These are phyloP conservation scores for Eulemur rufifrons DNA, from an alignment of 2,113 vertebrate genomes.

Conservation along the genomic window DNA sequence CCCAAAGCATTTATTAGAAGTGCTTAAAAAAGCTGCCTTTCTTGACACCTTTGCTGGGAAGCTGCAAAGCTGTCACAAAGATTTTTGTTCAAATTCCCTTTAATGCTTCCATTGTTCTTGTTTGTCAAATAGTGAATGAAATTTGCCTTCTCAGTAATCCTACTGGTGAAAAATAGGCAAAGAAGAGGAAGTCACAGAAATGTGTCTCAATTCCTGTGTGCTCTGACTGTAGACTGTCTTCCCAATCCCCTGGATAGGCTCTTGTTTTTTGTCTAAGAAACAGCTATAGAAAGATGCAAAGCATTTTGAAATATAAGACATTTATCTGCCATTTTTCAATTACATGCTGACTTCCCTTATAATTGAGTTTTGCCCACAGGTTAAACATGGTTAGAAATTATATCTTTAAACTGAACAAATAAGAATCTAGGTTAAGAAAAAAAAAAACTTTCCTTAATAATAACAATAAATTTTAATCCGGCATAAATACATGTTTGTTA, in stretches of 20 bases:
- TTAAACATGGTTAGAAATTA: conserved; percentile 19
- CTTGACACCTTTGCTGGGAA: not conserved
- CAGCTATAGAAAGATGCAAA: not conserved
- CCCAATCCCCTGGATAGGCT: not conserved
- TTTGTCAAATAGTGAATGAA: not conserved
- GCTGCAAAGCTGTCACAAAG: not conserved
- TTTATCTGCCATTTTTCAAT: not conserved
- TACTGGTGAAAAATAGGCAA: not conserved
- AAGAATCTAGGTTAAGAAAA: not conserved
- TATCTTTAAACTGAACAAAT: not conserved
- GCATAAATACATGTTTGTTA: not conserved
- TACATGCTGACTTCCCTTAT: not conserved
- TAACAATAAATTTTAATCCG: not conserved
- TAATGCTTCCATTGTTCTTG: not conserved
- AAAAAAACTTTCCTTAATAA: not conserved
- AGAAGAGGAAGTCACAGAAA: not conserved
- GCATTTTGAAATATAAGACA: not conserved
- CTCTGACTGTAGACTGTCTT: not conserved
- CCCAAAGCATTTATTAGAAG: not conserved
- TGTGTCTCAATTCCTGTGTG: not conserved
- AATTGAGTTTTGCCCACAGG: not conserved
- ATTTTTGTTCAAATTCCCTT: not conserved
- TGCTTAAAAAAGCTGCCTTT: not conserved
- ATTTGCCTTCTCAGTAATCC: not conserved
- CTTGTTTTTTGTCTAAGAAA: not conserved